Conservation (phyloP, 1,140 invertebrate genomes). For the Dryas iulia region DNA sequence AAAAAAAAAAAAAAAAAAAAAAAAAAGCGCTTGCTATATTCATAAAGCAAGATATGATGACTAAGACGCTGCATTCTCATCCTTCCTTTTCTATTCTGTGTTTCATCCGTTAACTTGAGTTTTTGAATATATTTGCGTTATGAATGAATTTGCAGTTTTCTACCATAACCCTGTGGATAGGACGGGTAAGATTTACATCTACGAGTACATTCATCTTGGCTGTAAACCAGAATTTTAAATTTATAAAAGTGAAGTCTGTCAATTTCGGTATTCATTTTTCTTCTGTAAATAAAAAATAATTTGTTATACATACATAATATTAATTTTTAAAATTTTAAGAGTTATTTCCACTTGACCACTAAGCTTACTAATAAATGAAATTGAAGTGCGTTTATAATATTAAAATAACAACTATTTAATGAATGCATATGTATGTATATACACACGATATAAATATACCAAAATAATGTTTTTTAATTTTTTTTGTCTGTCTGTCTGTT, state of each 20-base stretch:
- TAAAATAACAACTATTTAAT: too few relatives aligned
- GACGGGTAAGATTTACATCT: neutral
- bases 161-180: neutral
- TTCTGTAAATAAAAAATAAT: too few relatives aligned
- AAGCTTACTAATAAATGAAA: too few relatives aligned
- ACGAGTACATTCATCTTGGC: neutral
- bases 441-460: too few relatives aligned
- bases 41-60: conserved; percentile 6
- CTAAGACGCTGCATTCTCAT: conserved; percentile 1
- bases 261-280: neutral
- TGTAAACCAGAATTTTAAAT: neutral
- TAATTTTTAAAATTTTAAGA: too few relatives aligned
- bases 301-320: too few relatives aligned
- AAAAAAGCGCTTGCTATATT: neutral
- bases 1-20: too few relatives aligned
- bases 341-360: too few relatives aligned
- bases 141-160: conserved; percentile 12
- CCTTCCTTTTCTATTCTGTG: conserved; percentile 8
- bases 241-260: neutral
- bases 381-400: too few relatives aligned
- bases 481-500: too few relatives aligned
- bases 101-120: neutral
- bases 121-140: conserved; percentile 12
- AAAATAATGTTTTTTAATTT: too few relatives aligned
- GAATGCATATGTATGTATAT: too few relatives aligned